Base-by-base conservation (phyloP, 2,113 vertebrate species). In the Corythornis cristatus region DNA sequence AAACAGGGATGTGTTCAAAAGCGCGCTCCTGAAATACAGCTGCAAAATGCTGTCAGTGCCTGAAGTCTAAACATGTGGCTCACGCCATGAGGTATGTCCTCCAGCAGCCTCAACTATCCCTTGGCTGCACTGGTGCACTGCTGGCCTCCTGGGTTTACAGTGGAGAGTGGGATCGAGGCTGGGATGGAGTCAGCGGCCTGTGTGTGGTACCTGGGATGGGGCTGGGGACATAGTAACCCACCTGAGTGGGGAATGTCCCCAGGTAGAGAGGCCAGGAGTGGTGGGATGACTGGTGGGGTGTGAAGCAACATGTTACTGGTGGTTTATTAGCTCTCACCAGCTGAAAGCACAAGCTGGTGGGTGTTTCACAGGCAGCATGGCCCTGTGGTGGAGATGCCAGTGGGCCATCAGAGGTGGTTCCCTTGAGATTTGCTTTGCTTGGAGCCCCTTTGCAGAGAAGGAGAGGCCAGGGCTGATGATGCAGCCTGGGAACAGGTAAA, bases 361-460 rank as follows among this genome's bases (percentile, higher is more conserved):
- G 31, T 0, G 4, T 22, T 65, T 48, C 46, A 17, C 35, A 25
- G 25, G 40, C 29, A 8, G 48, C 2, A 17, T 0, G 1, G 56
- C 0, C 4, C 56, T 2, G 17, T 48, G n/a, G 12, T 51, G 73
- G 56, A 54, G 50, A 14, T 20, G 72, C 60, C 31, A 58, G 31
- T 62, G 66, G 14, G 35, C 3, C 25, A 25, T 46, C 9, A 3
- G 22, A 28, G 31, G 12, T 70, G 46, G 46, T 10, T 50, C 87
- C 48, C 43, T 89, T 0, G 0, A 40, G 31, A 1, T 77, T 81
- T 40, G 29, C 33, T 92, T 90, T 61, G 25, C 68, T 51, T 58
- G 10, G 45, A 88, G 79, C 22, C 18, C 6, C 45, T 37, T 37
- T 68, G 58, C 64, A 53, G 71, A 51, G 40, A 10, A 60, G 73